Evolutionary conservation across 2,113 vertebrate species (phyloP).

Genomic region (Pao palembangensis): DNA sequence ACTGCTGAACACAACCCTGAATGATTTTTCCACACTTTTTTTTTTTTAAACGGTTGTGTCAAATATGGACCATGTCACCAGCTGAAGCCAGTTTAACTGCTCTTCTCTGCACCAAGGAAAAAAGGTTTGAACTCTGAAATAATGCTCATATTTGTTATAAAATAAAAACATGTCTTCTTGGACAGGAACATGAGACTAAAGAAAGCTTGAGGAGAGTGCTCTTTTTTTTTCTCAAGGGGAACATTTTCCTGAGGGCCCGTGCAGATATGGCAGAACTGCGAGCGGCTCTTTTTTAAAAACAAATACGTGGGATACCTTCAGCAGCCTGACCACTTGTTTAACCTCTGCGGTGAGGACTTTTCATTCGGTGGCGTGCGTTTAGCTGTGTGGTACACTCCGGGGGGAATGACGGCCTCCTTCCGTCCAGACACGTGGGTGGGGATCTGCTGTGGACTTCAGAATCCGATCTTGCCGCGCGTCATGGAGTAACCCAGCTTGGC

Average conservation of each 20-base stretch:
- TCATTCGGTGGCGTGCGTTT: conserved; percentile 14
- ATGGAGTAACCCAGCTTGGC: conserved; percentile 96
- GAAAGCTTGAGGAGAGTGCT: too few relatives aligned
- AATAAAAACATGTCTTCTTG: background rate
- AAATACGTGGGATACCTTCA: conserved; percentile 5
- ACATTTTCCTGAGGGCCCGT: conserved; percentile 10
- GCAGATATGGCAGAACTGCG: conserved; percentile 7
- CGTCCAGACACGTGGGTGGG: conserved; percentile 20
- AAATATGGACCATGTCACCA: background rate
- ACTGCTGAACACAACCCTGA: background rate
- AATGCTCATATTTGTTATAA: background rate
- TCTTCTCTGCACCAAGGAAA: background rate
- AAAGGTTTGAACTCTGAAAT: background rate
- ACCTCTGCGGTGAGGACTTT: conserved; percentile 19
- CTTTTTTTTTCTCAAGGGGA: background rate
- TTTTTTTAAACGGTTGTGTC: background rate
- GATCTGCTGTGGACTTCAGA: conserved; percentile 66
- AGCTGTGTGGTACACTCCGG: conserved; percentile 3
- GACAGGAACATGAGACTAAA: conserved; percentile 11
- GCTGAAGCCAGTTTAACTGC: too few relatives aligned
- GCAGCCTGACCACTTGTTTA: conserved; percentile 6
- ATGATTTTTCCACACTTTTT: conserved; percentile 7
- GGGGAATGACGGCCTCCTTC: too few relatives aligned
- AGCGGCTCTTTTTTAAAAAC: conserved; percentile 9
- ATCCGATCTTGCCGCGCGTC: conserved; percentile 93